These are phyloP conservation scores for Gisinianus flammeolus DNA, from an alignment of 2,888 invertebrate genomes.

Conservation along the genomic window DNA sequence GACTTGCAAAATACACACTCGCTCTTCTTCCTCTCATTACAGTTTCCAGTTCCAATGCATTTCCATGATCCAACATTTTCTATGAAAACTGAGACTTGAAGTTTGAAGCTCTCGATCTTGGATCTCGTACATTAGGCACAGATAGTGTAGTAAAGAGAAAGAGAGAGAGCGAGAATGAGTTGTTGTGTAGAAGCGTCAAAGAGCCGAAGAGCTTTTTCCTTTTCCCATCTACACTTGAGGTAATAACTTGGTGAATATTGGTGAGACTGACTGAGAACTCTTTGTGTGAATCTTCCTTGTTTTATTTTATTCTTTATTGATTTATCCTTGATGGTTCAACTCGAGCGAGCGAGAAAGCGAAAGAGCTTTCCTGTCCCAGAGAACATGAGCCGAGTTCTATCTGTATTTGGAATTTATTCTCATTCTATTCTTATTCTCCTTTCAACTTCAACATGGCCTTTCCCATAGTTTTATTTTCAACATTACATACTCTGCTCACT, in stretches of 20 bases:
- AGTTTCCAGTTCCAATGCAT: not conserved
- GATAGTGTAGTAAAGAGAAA: not conserved
- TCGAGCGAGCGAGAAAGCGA: too few relatives aligned
- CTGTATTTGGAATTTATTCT: too few relatives aligned
- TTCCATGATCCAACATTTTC: not conserved
- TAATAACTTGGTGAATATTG: slow-evolving; percentile 7
- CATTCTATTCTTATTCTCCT: not conserved
- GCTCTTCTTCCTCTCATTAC: not conserved
- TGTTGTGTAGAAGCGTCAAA: too few relatives aligned
- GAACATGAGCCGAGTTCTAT: too few relatives aligned
- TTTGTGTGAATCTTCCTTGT: slow-evolving; percentile 2
- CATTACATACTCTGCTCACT: too few relatives aligned
- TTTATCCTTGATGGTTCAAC: slow-evolving; percentile 27
- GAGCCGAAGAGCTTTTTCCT: too few relatives aligned
- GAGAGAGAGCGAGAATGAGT: not conserved
- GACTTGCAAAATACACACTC: too few relatives aligned
- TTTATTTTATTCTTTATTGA: slow-evolving; percentile 30
- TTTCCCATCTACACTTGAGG: not conserved
- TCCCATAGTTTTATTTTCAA: too few relatives aligned
- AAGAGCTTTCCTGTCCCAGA: too few relatives aligned
- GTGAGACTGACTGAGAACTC: not conserved
- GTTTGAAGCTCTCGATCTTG: not conserved
- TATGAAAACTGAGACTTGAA: too few relatives aligned
- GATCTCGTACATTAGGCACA: not conserved
- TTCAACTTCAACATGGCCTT: not conserved